Evolutionary conservation across 2,888 invertebrate species (phyloP).

Genomic region (Pristionchus exspectatus): DNA sequence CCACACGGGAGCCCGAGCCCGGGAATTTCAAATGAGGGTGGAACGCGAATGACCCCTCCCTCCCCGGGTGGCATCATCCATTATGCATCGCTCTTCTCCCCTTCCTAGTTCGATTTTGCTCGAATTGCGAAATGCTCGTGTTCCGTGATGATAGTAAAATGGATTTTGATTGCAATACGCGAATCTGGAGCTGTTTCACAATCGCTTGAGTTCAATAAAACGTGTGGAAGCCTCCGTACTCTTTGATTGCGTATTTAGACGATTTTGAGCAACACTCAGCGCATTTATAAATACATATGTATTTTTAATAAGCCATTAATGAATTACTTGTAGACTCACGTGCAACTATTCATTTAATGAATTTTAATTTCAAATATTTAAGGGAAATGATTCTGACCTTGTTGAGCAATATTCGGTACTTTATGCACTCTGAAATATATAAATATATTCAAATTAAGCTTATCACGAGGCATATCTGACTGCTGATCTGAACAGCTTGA

Average conservation of each 20-base stretch:
- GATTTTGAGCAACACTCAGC: no score
- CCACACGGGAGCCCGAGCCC: neutral
- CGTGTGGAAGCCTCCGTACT: no score
- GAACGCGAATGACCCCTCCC: neutral
- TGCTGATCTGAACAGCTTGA: no score
- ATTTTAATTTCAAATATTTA: neutral
- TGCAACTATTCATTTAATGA: no score
- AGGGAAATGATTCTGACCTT: neutral
- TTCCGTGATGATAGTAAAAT: neutral
- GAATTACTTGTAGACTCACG: no score
- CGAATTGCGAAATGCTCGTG: neutral
- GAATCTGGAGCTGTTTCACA: neutral
- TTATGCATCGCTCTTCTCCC: neutral
- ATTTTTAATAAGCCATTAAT: no score
- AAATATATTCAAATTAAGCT: no score
- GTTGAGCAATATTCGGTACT: no score
- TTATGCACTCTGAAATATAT: neutral
- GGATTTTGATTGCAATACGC: neutral
- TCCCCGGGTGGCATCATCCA: neutral
- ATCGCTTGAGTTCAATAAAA: neutral
- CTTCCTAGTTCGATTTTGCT: neutral
- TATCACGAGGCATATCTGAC: no score
- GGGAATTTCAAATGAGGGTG: slow-evolving; percentile 14
- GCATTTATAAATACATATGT: no score
- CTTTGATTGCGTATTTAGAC: no score